Evolutionary conservation across 2,888 invertebrate genomes (phyloP), one percentile per base, ranked within the genome.

Genomic region (Danaus chrysippus): DNA sequence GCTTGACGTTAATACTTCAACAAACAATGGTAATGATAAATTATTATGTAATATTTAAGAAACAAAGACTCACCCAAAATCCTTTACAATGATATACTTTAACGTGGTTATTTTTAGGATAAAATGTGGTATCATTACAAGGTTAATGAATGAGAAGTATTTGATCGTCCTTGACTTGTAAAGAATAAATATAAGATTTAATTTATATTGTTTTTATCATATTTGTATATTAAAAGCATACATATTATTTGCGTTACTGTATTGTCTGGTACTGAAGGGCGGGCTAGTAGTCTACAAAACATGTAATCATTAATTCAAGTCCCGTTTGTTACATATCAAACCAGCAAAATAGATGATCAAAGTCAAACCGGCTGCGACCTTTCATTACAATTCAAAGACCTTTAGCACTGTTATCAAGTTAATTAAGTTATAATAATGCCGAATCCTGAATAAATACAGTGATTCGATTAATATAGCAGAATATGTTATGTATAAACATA

Each of bases 361-460:
- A 49, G 49, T 17, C 13, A 17, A 3, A 10, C 49, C 49, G 49
- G 17, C 49, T 15, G 49, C 17, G 49, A 49, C 49, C 10, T 49
- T 17, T 17, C 49, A 49, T 49, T 49, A 49, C 17, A 49, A 49
- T 34, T 34, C 17, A 49, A 49, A 49, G 49, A 10, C 8, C 17
- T 49, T 17, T 49, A 10, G 17, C 17, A 17, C 17, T 34, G 23
- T 34, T 34, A 34, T 34, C 23, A 34, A 3, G 23, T 34, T 34
- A 34, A 34, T 34, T 34, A 34, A 34, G 6, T 34, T 3, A 34
- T 34, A 34, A 17, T 49, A 17, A 49, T 17, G 49, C 17, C 17
- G 17, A 10, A 49, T 49, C 49, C 49, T 17, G 17, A 49, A 49
- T 17, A 11, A 49, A 49, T 49, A 49, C 49, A 17, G 15, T 46